phyloP scores from a whole-genome alignment of 2,113 vertebrate species.

The Spilogale gracilis region DNA sequence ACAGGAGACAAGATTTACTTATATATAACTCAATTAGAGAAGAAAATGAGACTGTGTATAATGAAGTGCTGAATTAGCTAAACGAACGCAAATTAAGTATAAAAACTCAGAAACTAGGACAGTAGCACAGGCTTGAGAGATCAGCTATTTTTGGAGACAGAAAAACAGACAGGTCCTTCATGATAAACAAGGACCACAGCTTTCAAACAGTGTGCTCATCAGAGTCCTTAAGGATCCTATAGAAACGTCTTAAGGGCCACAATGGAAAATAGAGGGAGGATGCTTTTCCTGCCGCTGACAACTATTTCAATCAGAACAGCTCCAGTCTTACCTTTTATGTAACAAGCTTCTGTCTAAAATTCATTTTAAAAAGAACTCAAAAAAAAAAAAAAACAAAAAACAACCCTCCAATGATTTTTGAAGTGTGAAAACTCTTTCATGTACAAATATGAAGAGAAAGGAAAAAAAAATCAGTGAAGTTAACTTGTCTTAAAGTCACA shows the following conservation, averaged over 20 bases:
- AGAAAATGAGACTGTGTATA: conserved; percentile 45
- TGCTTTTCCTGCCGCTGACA: neutral
- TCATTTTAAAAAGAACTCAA: neutral
- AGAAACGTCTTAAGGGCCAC: neutral
- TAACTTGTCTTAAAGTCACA: neutral
- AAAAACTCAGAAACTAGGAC: conserved; percentile 49
- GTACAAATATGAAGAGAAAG: conserved; percentile 17
- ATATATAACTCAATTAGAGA: conserved; percentile 47
- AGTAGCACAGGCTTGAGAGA: neutral
- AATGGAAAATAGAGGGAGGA: neutral
- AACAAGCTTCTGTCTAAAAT: neutral
- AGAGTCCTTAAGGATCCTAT: neutral
- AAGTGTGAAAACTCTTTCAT: neutral
- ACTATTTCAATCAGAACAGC: neutral
- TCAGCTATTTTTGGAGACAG: neutral
- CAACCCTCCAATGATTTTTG: neutral
- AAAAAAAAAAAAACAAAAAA: neutral
- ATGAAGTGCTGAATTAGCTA: conserved; percentile 62
- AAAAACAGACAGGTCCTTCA: neutral
- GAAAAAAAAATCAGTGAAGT: neutral
- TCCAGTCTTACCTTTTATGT: neutral
- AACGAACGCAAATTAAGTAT: conserved; percentile 63
- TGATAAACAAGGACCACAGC: neutral
- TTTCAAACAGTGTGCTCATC: neutral
- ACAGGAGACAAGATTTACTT: conserved; percentile 52